Percentiles rank a stretch among this genome's conserved stretches.
phyloP scores from a whole-genome alignment of 2,113 vertebrate species.

The Aptenodytes patagonicus region DNA sequence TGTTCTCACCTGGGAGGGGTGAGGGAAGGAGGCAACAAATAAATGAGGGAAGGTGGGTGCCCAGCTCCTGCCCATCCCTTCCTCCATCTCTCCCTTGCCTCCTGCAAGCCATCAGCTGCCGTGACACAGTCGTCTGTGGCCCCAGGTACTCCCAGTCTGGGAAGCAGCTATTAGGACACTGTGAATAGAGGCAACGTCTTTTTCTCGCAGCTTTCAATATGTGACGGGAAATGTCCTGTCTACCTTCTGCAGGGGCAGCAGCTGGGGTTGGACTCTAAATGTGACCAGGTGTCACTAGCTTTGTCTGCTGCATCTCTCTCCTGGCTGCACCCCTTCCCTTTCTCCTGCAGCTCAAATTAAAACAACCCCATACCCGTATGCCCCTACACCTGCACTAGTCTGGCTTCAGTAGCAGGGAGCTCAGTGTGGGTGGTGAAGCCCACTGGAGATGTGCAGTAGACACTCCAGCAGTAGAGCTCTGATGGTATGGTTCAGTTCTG shows the following conservation, averaged over 20 bases:
- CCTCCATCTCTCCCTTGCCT: background rate
- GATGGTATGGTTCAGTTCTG: background rate
- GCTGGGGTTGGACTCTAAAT: background rate
- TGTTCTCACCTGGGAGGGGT: background rate
- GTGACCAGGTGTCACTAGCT: background rate
- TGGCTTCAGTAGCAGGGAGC: background rate
- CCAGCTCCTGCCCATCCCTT: background rate
- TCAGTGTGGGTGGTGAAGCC: background rate
- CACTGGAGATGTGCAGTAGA: background rate
- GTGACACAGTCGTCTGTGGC: background rate
- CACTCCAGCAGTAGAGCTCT: background rate
- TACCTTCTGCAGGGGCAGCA: background rate
- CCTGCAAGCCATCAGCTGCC: background rate
- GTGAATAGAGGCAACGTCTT: background rate
- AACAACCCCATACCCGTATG: accelerated
- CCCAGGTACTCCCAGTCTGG: background rate
- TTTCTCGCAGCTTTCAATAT: background rate
- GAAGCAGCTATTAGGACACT: background rate
- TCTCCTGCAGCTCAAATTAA: background rate
- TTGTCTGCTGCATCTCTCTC: background rate
- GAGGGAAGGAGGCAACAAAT: background rate
- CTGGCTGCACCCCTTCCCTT: background rate
- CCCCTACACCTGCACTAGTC: no score
- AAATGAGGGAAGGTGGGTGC: background rate
- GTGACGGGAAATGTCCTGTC: background rate